phyloP scores from a whole-genome alignment of 2,888 invertebrate species.

The Encarsia formosa region DNA sequence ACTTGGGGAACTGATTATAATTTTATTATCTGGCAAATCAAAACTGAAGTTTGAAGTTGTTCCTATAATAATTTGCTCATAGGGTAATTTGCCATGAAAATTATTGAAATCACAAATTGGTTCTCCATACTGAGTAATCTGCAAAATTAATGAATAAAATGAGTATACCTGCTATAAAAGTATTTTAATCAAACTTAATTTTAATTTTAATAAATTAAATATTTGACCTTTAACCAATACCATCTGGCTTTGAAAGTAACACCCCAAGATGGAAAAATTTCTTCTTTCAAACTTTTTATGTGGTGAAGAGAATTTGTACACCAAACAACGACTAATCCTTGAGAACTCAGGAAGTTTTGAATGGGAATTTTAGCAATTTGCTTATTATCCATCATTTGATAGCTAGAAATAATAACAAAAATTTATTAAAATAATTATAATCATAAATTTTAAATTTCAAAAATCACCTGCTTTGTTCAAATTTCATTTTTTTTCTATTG shows the following conservation, averaged over 20 bases:
- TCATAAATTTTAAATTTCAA: conserved; percentile 13
- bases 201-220: not conserved
- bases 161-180: not conserved
- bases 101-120: conserved; percentile 66
- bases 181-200: not conserved
- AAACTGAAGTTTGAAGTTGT: conserved; percentile 43
- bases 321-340: conserved; percentile 81
- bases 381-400: conserved; percentile 74
- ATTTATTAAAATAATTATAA: conserved; percentile 12
- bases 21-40: conserved; percentile 53
- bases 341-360: conserved; percentile 57
- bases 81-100: conserved; percentile 78
- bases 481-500: conserved; percentile 67
- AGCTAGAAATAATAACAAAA: conserved; percentile 54
- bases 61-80: conserved; percentile 74
- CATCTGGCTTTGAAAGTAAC: conserved; percentile 69
- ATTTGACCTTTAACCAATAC: conserved; percentile 81
- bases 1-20: conserved; percentile 83
- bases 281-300: conserved; percentile 62
- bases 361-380: conserved; percentile 71
- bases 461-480: conserved; percentile 59
- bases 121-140: conserved; percentile 66
- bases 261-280: conserved; percentile 78
- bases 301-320: conserved; percentile 82
- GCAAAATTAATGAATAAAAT: conserved; percentile 27